These are phyloP conservation scores for Chaenodraco wilsoni DNA, from an alignment of 2,797 vertebrate genomes.

Conservation along the genomic window DNA sequence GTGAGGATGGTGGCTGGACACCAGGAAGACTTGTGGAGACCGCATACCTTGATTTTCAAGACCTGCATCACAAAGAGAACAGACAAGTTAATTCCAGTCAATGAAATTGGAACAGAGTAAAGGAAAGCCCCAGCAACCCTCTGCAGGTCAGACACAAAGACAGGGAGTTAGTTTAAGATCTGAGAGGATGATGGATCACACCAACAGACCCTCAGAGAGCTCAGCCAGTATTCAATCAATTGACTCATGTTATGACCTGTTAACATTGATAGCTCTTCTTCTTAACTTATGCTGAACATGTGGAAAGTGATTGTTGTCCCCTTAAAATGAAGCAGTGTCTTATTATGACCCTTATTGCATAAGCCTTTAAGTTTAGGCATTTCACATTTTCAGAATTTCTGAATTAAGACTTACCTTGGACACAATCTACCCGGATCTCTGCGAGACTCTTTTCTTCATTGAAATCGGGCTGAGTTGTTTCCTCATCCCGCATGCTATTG, in stretches of 20 bases:
- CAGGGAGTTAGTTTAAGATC: neutral
- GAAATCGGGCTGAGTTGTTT: neutral
- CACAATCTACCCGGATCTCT: too few relatives aligned
- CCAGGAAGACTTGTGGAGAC: conserved; percentile 76
- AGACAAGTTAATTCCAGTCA: neutral
- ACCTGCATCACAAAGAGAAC: neutral
- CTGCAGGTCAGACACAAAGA: neutral
- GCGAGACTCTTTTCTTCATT: too few relatives aligned
- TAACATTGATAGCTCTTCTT: neutral
- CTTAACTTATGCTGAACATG: too few relatives aligned
- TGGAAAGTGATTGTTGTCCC: too few relatives aligned
- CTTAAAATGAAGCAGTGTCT: too few relatives aligned
- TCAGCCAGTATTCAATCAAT: neutral
- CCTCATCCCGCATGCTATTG: conserved; percentile 54
- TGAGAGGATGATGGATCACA: neutral
- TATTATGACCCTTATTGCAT: too few relatives aligned
- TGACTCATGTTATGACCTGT: neutral
- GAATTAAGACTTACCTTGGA: too few relatives aligned
- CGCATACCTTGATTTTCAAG: conserved; percentile 43
- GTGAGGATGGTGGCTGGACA: conserved; percentile 65
- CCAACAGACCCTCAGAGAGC: neutral
- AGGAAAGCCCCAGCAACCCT: neutral
- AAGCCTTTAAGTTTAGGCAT: neutral
- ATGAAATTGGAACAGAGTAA: neutral
- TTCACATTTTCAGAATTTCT: too few relatives aligned